phyloP scores from a whole-genome alignment of 2,113 vertebrate species.

The Macquaria ambigua region DNA sequence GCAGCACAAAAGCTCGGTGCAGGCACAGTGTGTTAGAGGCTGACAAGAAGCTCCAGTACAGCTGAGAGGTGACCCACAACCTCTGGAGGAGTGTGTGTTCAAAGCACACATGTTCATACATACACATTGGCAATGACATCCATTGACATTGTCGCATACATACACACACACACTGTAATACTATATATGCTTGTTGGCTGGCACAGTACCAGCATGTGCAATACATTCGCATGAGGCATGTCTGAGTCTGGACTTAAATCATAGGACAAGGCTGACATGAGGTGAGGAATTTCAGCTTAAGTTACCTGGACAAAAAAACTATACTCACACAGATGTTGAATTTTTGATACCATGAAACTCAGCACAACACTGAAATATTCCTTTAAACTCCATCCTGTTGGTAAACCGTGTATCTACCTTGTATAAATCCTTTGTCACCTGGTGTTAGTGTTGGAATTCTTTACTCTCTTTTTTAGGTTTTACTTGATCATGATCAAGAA shows the following conservation, averaged over 20 bases:
- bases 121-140: neutral
- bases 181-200: neutral
- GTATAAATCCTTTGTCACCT: neutral
- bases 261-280: conserved; percentile 47
- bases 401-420: neutral
- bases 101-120: neutral
- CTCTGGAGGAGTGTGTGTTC: neutral
- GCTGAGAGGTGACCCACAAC: neutral
- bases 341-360: neutral
- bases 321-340: conserved; percentile 8
- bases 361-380: neutral
- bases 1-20: conserved; percentile 14
- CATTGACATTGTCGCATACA: neutral
- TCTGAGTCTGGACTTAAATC: conserved; percentile 43
- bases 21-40: conserved; percentile 14
- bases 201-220: conserved; percentile 32
- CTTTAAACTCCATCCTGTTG: neutral
- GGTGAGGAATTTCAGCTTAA: conserved; percentile 41
- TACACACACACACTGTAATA: conserved; percentile 6
- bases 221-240: conserved; percentile 35
- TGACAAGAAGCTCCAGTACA: conserved; percentile 10
- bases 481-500: neutral
- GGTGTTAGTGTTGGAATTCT: neutral
- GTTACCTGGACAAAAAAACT: conserved; percentile 3
- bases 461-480: neutral